phyloP scores from a whole-genome alignment of 2,888 invertebrate genomes.

The Aporophyla nigra region DNA sequence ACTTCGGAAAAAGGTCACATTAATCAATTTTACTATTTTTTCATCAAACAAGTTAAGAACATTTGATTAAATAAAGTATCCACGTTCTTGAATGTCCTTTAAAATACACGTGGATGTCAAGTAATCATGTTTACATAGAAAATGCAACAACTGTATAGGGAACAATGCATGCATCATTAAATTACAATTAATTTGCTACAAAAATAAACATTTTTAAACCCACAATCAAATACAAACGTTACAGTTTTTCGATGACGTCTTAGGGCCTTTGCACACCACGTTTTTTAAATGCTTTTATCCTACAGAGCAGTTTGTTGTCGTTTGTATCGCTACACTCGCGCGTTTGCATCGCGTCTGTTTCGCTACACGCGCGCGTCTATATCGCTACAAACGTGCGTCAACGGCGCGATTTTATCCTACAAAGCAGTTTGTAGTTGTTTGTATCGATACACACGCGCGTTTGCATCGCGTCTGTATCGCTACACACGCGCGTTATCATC shows the following conservation, averaged over 20 bases:
- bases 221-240: background rate
- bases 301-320: too few relatives aligned
- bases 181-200: conserved; percentile 2
- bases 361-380: too few relatives aligned
- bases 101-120: conserved; percentile 16
- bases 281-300: too few relatives aligned
- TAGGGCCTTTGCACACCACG: too few relatives aligned
- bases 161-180: background rate
- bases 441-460: too few relatives aligned
- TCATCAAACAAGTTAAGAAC: conserved; percentile 8
- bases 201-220: background rate
- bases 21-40: conserved; percentile 11
- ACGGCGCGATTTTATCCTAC: too few relatives aligned
- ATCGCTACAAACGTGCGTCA: too few relatives aligned
- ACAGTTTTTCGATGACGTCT: background rate
- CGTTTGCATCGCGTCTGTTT: too few relatives aligned
- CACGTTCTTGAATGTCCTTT: background rate
- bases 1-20: background rate
- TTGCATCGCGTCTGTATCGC: too few relatives aligned
- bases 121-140: conserved; percentile 36
- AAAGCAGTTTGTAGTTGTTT: too few relatives aligned
- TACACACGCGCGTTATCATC: too few relatives aligned
- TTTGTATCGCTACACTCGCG: too few relatives aligned
- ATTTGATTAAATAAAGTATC: conserved; percentile 16
- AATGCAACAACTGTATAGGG: conserved; percentile 35